Evolutionary conservation across 2,888 invertebrate species (phyloP).

Genomic region (Deilephila elpenor): DNA sequence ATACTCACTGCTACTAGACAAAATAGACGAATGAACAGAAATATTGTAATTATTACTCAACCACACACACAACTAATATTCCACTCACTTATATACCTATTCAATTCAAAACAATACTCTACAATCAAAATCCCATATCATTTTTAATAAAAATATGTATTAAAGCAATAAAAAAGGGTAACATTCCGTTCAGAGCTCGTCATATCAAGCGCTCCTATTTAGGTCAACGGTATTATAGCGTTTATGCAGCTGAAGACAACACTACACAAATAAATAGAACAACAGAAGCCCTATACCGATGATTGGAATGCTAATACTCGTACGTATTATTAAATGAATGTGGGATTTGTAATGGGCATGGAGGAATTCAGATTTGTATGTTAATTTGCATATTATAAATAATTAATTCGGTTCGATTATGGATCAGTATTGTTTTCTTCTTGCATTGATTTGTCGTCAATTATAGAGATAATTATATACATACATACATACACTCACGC

Average conservation of each 20-base stretch:
- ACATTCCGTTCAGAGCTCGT: constrained; percentile 20
- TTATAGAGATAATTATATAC: no score
- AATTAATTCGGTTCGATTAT: no score
- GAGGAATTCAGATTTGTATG: background rate
- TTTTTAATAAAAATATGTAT: constrained; percentile 28
- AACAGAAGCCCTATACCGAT: background rate
- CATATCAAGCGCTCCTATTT: constrained; percentile 35
- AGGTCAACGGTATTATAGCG: constrained; percentile 47
- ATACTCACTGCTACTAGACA: no score
- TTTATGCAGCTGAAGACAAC: constrained; percentile 35
- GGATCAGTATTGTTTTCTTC: no score
- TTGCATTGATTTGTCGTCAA: no score
- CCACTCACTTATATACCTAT: no score
- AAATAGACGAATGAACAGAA: no score
- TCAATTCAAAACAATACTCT: background rate
- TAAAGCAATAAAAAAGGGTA: constrained; percentile 31
- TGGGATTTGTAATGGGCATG: background rate
- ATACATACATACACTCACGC: no score
- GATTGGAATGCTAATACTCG: constrained; percentile 12
- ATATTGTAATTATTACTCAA: no score
- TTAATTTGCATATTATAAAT: background rate
- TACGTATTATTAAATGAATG: background rate
- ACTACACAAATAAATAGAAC: background rate
- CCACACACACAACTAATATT: no score
- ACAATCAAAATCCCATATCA: background rate